Conservation (phyloP, 2,113 vertebrate genomes). For the Heterotis niloticus region DNA sequence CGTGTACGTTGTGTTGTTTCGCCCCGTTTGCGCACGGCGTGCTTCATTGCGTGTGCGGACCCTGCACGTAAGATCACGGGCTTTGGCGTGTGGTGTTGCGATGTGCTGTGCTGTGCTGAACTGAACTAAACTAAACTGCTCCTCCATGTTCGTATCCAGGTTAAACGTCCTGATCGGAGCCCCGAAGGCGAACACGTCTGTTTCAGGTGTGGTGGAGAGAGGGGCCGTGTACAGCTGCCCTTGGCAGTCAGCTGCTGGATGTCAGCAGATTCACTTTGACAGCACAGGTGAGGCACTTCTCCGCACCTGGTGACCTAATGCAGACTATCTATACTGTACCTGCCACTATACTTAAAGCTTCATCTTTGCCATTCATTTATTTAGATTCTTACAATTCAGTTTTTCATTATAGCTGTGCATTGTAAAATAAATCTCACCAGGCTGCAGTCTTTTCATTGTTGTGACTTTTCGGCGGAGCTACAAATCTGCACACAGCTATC, state of each 20-base stretch:
- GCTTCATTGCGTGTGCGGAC: too few relatives aligned
- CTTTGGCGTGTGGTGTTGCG: too few relatives aligned
- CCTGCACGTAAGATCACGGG: too few relatives aligned
- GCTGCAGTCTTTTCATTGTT: too few relatives aligned
- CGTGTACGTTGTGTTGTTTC: too few relatives aligned
- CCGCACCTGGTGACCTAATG: neutral
- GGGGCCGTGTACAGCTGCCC: conserved; percentile 87
- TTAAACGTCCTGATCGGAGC: conserved; percentile 85
- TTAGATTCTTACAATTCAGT: too few relatives aligned
- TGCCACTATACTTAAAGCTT: neutral
- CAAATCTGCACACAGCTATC: neutral
- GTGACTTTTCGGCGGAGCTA: too few relatives aligned
- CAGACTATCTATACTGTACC: neutral
- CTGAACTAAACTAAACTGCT: too few relatives aligned
- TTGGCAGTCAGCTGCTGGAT: conserved; percentile 66
- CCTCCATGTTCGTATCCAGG: conserved; percentile 60
- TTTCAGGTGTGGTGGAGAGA: conserved; percentile 74
- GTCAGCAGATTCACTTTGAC: conserved; percentile 80
- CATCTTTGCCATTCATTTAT: too few relatives aligned
- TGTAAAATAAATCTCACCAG: neutral
- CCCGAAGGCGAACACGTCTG: conserved; percentile 82
- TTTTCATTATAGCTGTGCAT: neutral
- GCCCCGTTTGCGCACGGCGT: too few relatives aligned
- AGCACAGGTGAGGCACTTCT: conserved; percentile 64
- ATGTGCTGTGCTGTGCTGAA: too few relatives aligned